A percentile compares a stretch with the other conserved stretches of the same genome.
Conservation (phyloP, 2,113 vertebrate genomes). For the Taurulus bubalis region DNA sequence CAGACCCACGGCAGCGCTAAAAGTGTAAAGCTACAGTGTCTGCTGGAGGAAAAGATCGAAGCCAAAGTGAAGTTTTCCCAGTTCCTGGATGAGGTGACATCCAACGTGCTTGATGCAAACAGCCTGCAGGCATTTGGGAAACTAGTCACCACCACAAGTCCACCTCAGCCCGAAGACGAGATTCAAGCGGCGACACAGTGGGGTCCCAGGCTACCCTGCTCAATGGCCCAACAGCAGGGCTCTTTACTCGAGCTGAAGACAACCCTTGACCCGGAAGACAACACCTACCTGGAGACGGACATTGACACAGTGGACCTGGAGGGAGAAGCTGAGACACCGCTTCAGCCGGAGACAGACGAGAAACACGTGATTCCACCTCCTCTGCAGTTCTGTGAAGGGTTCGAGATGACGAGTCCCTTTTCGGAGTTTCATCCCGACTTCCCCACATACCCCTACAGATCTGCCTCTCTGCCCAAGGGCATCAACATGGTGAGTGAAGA, state of each 20-base stretch:
- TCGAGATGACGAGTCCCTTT: slow-evolving; percentile 54
- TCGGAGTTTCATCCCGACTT: slow-evolving; percentile 53
- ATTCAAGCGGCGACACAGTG: slow-evolving; percentile 12
- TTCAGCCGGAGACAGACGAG: slow-evolving; percentile 44
- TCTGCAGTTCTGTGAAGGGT: slow-evolving; percentile 67
- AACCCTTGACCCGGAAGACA: slow-evolving; percentile 56
- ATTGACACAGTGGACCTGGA: slow-evolving; percentile 75
- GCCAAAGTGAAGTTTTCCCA: slow-evolving; percentile 89
- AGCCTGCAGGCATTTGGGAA: slow-evolving; percentile 82
- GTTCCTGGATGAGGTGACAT: slow-evolving; percentile 90
- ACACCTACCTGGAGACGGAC: slow-evolving; percentile 79
- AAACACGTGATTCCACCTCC: slow-evolving; percentile 57
- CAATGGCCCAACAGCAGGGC: slow-evolving; percentile 50
- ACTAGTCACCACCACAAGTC: slow-evolving; percentile 15
- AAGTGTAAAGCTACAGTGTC: slow-evolving; percentile 64
- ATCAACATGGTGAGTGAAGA: slow-evolving; percentile 81
- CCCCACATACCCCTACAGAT: slow-evolving; percentile 72
- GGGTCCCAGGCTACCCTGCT: slow-evolving; percentile 31
- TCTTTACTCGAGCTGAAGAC: slow-evolving; percentile 20
- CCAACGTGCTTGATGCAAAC: slow-evolving; percentile 84
- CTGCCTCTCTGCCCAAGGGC: slow-evolving; percentile 74
- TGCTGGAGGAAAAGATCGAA: slow-evolving; percentile 79
- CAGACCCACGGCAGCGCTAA: slow-evolving; percentile 12
- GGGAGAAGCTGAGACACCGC: slow-evolving; percentile 17
- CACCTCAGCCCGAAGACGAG: slow-evolving; percentile 36